These are phyloP conservation scores for Stichodactyla mertensii DNA, from an alignment of 64 coral and sea anemone genomes.

Conservation along the genomic window DNA sequence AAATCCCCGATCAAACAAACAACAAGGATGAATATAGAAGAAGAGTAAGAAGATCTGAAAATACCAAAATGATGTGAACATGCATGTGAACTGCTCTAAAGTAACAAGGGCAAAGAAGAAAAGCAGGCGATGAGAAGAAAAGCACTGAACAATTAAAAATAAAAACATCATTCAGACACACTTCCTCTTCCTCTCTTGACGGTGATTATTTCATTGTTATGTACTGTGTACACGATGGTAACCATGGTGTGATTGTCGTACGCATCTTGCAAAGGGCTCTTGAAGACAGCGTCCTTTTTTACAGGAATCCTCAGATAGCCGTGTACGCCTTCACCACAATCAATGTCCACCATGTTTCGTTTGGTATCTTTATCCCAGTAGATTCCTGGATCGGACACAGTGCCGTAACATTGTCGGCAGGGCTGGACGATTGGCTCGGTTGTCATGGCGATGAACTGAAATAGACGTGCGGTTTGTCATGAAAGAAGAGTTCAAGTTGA, in stretches of 20 bases:
- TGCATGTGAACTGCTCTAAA: background rate
- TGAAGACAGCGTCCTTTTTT: slow-evolving; percentile 25
- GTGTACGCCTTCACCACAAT: slow-evolving; percentile 33
- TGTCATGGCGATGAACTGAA: slow-evolving; percentile 12
- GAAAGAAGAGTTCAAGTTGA: background rate
- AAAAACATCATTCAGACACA: background rate
- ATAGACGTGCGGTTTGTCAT: background rate
- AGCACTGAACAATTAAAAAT: no score
- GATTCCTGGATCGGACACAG: slow-evolving; percentile 37
- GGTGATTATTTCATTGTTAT: slow-evolving; percentile 29
- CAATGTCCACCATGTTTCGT: slow-evolving; percentile 54
- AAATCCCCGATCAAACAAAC: no score
- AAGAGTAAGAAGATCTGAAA: no score
- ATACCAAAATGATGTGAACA: no score
- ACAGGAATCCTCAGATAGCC: slow-evolving; percentile 50
- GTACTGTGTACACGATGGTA: slow-evolving; percentile 7
- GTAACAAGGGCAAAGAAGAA: no score
- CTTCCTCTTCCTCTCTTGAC: slow-evolving; percentile 22
- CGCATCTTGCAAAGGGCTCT: slow-evolving; percentile 9
- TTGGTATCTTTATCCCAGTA: slow-evolving; percentile 60
- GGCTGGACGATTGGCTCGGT: slow-evolving; percentile 18
- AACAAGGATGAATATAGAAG: no score
- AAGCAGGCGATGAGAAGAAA: no score
- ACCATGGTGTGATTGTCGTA: background rate
- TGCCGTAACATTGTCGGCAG: slow-evolving; percentile 40